Conservation (phyloP, 2,113 vertebrate genomes). For the Ivindomyrus marchei region DNA sequence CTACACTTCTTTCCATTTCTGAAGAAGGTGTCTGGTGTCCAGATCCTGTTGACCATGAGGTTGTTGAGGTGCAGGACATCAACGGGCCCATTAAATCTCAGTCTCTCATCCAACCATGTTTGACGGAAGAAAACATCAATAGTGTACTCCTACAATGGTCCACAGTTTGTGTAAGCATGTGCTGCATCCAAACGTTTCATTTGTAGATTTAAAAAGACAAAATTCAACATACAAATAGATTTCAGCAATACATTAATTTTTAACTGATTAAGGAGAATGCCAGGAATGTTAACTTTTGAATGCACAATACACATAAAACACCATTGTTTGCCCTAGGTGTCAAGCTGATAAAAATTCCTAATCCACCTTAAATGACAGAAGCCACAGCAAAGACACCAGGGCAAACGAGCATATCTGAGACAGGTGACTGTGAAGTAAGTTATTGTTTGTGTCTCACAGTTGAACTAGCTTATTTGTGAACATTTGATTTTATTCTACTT, state of each 20-base stretch:
- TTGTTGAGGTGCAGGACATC: constrained; percentile 70
- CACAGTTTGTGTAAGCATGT: not conserved
- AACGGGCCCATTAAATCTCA: constrained; percentile 61
- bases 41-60: constrained; percentile 69
- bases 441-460: not conserved
- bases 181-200: not conserved
- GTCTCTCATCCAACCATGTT: constrained; percentile 70
- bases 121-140: constrained; percentile 74
- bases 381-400: constrained; percentile 34
- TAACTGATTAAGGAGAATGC: not conserved
- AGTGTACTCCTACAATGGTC: constrained; percentile 58
- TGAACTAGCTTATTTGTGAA: not conserved
- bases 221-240: not conserved
- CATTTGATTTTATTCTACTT: not conserved
- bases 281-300: not conserved
- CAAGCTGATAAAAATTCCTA: constrained; percentile 43
- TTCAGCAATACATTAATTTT: not conserved
- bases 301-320: not conserved
- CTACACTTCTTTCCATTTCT: constrained; percentile 63
- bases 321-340: constrained; percentile 34
- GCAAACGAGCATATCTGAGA: not conserved
- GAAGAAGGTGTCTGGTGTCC: constrained; percentile 71
- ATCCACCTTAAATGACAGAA: constrained; percentile 47
- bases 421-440: not conserved
- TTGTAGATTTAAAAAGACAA: not conserved